phyloP scores from a whole-genome alignment of 1,140 invertebrate genomes.

The Leptoteleia sp. region DNA sequence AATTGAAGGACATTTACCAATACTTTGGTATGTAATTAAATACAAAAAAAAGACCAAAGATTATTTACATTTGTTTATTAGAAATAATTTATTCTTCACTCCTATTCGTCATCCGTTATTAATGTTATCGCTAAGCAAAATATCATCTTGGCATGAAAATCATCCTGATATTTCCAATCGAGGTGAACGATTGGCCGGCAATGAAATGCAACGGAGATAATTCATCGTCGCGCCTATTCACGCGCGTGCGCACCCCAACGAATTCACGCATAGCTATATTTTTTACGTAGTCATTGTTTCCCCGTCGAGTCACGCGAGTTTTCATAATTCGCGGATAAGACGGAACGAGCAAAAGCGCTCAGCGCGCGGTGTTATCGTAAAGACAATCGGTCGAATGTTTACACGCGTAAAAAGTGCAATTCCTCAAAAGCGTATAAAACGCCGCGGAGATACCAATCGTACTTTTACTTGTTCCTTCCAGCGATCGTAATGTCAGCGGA shows the following conservation, averaged over 20 bases:
- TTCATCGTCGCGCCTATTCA: conserved; percentile 7
- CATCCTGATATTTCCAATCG: conserved; percentile 7
- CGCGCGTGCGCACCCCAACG: not conserved
- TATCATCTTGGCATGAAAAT: not conserved
- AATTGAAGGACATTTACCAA: too few species aligned
- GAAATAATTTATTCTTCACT: too few species aligned
- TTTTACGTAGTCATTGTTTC: conserved; percentile 28
- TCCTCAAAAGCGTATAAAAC: conserved; percentile 32
- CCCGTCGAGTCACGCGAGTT: conserved; percentile 36
- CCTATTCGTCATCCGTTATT: conserved; percentile 8
- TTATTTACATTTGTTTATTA: too few species aligned
- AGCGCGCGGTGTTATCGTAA: conserved; percentile 7
- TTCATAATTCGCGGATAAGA: conserved; percentile 16
- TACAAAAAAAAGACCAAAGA: too few species aligned
- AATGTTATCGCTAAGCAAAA: conserved; percentile 16
- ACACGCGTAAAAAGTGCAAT: conserved; percentile 35
- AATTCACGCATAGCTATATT: conserved; percentile 5
- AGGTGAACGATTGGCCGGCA: conserved; percentile 18
- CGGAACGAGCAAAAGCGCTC: conserved; percentile 12
- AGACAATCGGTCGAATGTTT: conserved; percentile 31
- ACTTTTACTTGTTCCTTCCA: conserved; percentile 45
- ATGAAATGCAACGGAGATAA: conserved; percentile 24
- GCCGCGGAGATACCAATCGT: conserved; percentile 25
- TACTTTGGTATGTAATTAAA: too few species aligned
- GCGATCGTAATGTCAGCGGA: conserved; percentile 13